These are phyloP conservation scores for Nymphicus hollandicus DNA, from an alignment of 2,113 vertebrate species.

Conservation along the genomic window DNA sequence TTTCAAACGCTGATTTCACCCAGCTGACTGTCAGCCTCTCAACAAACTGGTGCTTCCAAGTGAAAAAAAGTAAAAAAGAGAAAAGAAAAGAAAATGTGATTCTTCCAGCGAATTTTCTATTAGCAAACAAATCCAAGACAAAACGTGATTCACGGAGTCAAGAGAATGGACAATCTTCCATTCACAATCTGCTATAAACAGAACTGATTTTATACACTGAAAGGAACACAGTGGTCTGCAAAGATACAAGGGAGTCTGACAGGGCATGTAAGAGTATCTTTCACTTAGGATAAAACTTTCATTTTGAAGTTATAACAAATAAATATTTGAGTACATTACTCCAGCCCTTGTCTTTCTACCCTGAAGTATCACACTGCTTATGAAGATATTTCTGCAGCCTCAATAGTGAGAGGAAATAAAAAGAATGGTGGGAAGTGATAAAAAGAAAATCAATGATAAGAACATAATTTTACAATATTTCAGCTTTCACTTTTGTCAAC, in stretches of 20 bases:
- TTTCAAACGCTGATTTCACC: neutral
- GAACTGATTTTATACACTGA: neutral
- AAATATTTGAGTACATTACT: neutral
- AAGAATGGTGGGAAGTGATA: constrained; percentile 31
- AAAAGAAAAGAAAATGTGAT: neutral
- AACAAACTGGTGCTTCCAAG: neutral
- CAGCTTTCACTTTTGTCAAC: constrained; percentile 45
- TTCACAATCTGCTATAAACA: neutral
- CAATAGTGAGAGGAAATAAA: constrained; percentile 29
- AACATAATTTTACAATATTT: constrained; percentile 34
- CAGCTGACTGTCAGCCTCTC: constrained; percentile 16
- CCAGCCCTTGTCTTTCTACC: neutral
- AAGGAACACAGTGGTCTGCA: neutral
- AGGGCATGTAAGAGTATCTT: neutral
- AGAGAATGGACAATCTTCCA: neutral
- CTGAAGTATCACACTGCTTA: constrained; percentile 28
- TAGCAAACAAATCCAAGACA: constrained; percentile 3
- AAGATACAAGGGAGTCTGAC: neutral
- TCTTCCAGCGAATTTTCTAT: neutral
- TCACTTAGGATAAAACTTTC: neutral
- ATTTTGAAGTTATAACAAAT: constrained; percentile 13
- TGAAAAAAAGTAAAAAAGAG: neutral
- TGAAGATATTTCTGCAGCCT: constrained; percentile 21
- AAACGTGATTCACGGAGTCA: neutral
- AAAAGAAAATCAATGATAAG: constrained; percentile 47